Percentiles rank a stretch among this genome's conserved stretches.
These are phyloP conservation scores for Drepana arcuata DNA, from an alignment of 1,140 invertebrate species.

Conservation along the genomic window DNA sequence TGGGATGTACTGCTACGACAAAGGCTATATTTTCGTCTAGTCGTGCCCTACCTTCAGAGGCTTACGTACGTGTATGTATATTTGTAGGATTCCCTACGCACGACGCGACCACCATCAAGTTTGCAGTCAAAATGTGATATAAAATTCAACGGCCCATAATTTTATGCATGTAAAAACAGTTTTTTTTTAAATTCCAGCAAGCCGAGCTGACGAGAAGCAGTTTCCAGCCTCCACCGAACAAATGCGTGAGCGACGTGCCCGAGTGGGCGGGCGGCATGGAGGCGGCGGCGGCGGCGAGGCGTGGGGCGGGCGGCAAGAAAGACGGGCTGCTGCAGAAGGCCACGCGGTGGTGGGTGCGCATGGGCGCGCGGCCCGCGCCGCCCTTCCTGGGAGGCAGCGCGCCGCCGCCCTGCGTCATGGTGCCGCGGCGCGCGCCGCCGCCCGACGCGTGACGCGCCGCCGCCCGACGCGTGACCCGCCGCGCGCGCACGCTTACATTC, in stretches of 20 bases:
- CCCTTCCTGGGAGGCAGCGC: constrained; percentile 21
- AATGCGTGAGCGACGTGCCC: constrained; percentile 71
- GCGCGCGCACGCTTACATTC: constrained; percentile 59
- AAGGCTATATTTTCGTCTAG: no score
- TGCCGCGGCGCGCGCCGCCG: constrained; percentile 52
- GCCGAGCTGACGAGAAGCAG: constrained; percentile 70
- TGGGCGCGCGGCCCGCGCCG: constrained; percentile 49
- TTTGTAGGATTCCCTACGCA: no score
- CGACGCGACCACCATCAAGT: no score
- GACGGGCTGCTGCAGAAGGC: constrained; percentile 65
- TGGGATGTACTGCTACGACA: no score
- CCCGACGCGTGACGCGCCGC: constrained; percentile 41
- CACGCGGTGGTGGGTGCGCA: constrained; percentile 58
- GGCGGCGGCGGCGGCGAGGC: constrained; percentile 22
- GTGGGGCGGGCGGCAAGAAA: constrained; percentile 44
- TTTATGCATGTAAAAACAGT: no score
- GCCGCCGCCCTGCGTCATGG: constrained; percentile 60
- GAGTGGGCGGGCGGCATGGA: constrained; percentile 55
- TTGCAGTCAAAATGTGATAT: no score
- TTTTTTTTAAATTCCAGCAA: no score
- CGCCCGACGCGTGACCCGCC: constrained; percentile 13
- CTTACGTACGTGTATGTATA: no score
- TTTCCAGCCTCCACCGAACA: constrained; percentile 70
- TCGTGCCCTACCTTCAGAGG: no score
- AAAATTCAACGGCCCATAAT: no score